Base-by-base conservation (phyloP, 2,797 vertebrate genomes). In the Gymnoscopelus braueri region DNA sequence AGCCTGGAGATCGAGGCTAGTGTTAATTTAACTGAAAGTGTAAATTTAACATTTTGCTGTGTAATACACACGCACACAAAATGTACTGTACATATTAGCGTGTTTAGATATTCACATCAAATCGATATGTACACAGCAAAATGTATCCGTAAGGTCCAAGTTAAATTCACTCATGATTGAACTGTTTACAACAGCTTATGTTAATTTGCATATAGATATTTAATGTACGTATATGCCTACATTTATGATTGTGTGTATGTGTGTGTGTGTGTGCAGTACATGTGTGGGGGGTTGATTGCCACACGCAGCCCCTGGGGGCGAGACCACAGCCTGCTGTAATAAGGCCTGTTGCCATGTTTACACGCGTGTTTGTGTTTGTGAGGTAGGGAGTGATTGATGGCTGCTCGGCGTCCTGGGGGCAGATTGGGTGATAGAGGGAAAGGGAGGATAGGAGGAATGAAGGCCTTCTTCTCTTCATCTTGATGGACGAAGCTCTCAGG, bases 341-440 rank as follows among this genome's bases (percentile, higher is more conserved):
- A 7, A 72, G 76, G 69, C 26, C 67, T 64, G 87, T 91, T 90
- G 88, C 89, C 83, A 80, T 90, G 89, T 91, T 91, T 89, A 79
- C 60, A 60, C 9, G 44, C 1, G 48, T 86, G 83, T 88, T 88
- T 84, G 63, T 72, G 60, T 84, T 84, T 86, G 77, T 51, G 67
- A 65, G 74, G 71, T 60, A 53, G 52, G 39, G 69, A 71, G 68
- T 89, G 84, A 88, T 56, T 81, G 83, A 88, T 81, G 60, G 71
- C 60, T 54, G 79, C 80, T 72, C 29, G 67, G 79, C 79, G 78
- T 79, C 89, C 87, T 70, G 68, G 80, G 84, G 87, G 75, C 32
- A 76, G 74, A 81, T 74, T 52, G 57, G 26, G 51, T 26, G 7
- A 74, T 76, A 4, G 6, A 47, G 53, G 23, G 24, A 65, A 65